These are phyloP conservation scores for Antedon mediterranea DNA, from an alignment of 53 echinoderm and acorn worm species.

Conservation along the genomic window DNA sequence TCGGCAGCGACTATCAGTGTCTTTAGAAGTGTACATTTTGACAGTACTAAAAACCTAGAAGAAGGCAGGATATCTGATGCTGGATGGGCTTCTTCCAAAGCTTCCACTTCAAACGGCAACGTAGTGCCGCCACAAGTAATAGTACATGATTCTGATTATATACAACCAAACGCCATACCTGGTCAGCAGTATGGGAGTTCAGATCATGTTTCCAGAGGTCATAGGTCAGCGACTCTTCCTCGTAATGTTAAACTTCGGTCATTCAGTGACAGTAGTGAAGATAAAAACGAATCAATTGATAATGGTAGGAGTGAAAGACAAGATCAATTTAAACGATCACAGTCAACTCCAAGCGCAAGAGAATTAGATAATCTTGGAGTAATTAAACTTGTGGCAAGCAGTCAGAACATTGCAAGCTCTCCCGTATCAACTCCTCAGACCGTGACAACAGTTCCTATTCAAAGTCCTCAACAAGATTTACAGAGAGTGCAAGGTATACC, in stretches of 20 bases:
- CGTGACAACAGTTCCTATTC: neutral
- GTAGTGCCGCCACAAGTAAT: neutral
- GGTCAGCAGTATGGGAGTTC: too few relatives aligned
- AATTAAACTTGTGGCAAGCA: neutral
- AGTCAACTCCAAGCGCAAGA: neutral
- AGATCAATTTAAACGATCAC: neutral
- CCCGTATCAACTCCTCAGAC: neutral
- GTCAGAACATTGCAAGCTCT: neutral
- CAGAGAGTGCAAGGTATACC: neutral
- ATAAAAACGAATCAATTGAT: neutral
- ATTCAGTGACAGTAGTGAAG: neutral
- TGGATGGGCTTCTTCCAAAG: neutral
- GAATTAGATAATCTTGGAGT: neutral
- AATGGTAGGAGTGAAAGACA: neutral
- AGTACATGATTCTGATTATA: neutral
- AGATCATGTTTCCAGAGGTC: too few relatives aligned
- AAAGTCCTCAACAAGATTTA: neutral
- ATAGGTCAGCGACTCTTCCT: neutral
- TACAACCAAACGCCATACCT: neutral
- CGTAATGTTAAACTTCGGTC: neutral
- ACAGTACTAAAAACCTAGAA: neutral
- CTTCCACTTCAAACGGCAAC: neutral
- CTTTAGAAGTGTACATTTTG: neutral
- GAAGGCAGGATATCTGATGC: neutral
- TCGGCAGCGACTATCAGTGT: neutral